Conservation (phyloP, 2,888 invertebrate species). For the Polylopha cassiicola region DNA sequence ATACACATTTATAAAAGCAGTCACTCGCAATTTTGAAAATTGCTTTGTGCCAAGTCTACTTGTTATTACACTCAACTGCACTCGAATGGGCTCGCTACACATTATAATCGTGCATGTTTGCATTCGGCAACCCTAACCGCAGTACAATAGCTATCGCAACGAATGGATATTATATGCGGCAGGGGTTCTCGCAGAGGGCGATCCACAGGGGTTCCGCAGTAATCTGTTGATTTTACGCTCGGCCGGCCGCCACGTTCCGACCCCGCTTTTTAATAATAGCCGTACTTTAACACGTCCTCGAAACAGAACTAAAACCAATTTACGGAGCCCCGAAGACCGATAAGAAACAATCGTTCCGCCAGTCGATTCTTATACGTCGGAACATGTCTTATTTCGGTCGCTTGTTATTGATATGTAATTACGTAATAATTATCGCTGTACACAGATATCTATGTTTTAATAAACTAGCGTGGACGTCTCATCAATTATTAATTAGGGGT, state of each 20-base stretch:
- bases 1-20: too few relatives aligned
- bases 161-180: conserved; percentile 64
- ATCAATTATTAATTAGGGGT: too few relatives aligned
- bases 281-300: conserved; percentile 64
- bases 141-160: conserved; percentile 67
- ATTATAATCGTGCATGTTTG: conserved; percentile 31
- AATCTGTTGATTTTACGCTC: conserved; percentile 77
- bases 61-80: conserved; percentile 29
- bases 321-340: conserved; percentile 33
- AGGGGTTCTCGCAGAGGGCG: conserved; percentile 54
- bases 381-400: not conserved
- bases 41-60: conserved; percentile 4
- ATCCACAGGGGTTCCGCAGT: conserved; percentile 56
- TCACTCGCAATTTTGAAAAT: too few relatives aligned
- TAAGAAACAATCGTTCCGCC: conserved; percentile 47
- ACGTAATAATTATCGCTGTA: too few relatives aligned
- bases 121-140: conserved; percentile 61
- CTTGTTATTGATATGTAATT: conserved; percentile 1
- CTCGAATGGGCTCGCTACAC: conserved; percentile 22
- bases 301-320: conserved; percentile 50
- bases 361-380: conserved; percentile 37
- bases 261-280: conserved; percentile 68
- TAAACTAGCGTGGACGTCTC: too few relatives aligned
- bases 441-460: too few relatives aligned
- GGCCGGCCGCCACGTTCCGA: conserved; percentile 45